phyloP scores from a whole-genome alignment of 1,140 invertebrate genomes.

The Drosophila lini region DNA sequence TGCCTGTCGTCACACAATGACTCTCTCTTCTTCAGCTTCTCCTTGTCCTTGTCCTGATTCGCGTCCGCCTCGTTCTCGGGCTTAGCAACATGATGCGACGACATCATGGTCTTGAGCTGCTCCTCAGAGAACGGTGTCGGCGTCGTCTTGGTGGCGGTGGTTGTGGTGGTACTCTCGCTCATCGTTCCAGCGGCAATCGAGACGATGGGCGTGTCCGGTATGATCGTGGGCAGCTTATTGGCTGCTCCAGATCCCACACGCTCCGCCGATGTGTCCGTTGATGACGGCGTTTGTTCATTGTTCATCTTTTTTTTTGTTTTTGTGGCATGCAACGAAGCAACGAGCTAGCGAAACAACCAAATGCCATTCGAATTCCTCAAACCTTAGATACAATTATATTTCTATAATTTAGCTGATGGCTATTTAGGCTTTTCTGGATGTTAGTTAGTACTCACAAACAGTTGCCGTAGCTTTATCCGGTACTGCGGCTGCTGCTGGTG shows the following conservation, averaged over 20 bases:
- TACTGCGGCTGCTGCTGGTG: constrained; percentile 3
- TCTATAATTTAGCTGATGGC: neutral
- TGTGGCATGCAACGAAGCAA: constrained; percentile 36
- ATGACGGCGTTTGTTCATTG: constrained; percentile 46
- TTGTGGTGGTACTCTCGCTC: constrained; percentile 78
- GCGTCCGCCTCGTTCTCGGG: constrained; percentile 12
- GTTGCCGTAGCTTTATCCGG: constrained; percentile 16
- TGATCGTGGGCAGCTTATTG: constrained; percentile 63
- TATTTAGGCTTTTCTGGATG: neutral
- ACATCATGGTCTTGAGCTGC: constrained; percentile 61
- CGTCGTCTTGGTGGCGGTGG: constrained; percentile 78
- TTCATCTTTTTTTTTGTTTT: constrained; percentile 39
- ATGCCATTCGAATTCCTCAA: constrained; percentile 49
- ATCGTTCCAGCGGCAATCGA: constrained; percentile 78
- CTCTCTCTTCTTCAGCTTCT: neutral
- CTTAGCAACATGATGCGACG: constrained; percentile 49
- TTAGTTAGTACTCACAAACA: constrained; percentile 21
- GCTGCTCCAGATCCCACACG: constrained; percentile 25
- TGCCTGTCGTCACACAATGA: neutral
- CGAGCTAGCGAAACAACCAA: constrained; percentile 34
- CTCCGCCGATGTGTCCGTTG: constrained; percentile 41
- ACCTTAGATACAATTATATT: constrained; percentile 1
- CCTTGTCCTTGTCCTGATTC: constrained; percentile 3
- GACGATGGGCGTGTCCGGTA: constrained; percentile 79
- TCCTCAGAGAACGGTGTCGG: constrained; percentile 69